Evolutionary conservation across 2,797 vertebrate species (phyloP).

Genomic region (Tolypeutes matacus): DNA sequence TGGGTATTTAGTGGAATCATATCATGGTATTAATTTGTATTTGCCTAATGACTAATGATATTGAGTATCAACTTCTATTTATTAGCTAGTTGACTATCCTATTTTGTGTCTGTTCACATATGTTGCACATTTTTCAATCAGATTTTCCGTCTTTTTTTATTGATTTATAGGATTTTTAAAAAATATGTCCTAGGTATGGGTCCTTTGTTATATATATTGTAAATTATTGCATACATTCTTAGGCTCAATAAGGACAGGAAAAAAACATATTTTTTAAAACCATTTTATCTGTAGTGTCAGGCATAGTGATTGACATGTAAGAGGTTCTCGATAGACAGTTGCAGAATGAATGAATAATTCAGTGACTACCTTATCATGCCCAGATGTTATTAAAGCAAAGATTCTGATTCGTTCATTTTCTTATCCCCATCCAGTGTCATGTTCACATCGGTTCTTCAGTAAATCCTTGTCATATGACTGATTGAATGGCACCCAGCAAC

Average conservation of each 20-base stretch:
- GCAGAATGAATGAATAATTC: background rate
- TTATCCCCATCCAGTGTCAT: background rate
- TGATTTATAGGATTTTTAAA: background rate
- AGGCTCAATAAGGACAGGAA: background rate
- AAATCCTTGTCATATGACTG: background rate
- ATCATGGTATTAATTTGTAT: background rate
- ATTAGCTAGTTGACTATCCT: conserved; percentile 7
- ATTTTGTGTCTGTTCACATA: background rate
- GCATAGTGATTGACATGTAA: background rate
- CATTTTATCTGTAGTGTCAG: background rate
- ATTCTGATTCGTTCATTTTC: background rate
- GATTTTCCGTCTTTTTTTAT: background rate
- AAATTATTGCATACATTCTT: background rate
- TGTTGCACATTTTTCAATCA: conserved; percentile 2
- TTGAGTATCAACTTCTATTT: background rate
- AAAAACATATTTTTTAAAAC: background rate
- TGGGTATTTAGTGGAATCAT: background rate
- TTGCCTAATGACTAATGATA: background rate
- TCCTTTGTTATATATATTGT: background rate
- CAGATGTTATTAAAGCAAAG: background rate
- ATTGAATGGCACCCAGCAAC: background rate
- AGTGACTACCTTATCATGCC: background rate
- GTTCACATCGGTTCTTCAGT: background rate
- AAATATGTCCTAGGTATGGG: background rate
- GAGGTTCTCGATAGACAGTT: background rate